Evolutionary conservation across 1,140 invertebrate species (phyloP).

Genomic region (Solenopsis invicta): DNA sequence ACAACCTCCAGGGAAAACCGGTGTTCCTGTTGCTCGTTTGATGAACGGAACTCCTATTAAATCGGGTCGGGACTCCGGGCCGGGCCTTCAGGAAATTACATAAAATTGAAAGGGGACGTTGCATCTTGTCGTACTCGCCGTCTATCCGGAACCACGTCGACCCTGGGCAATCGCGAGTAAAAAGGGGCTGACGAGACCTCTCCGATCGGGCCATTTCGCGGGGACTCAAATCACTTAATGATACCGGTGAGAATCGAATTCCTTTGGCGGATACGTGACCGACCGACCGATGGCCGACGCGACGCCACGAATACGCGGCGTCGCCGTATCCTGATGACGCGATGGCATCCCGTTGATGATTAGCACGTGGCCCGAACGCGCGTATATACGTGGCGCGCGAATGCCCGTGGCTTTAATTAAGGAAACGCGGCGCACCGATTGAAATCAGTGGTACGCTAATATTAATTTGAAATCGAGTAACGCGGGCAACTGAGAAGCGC

Average conservation of each 20-base stretch:
- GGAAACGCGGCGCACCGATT: conserved; percentile 53
- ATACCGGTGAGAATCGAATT: conserved; percentile 66
- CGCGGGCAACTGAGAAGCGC: neutral
- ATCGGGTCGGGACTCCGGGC: conserved; percentile 72
- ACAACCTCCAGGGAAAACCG: conserved; percentile 52
- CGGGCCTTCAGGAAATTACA: conserved; percentile 76
- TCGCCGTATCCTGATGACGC: conserved; percentile 42
- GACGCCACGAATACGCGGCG: conserved; percentile 50
- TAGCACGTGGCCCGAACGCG: conserved; percentile 41
- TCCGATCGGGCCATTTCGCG: conserved; percentile 62
- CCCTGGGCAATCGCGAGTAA: conserved; percentile 36
- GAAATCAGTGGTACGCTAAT: neutral
- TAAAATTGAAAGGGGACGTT: conserved; percentile 78
- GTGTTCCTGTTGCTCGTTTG: conserved; percentile 74
- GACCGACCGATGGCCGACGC: conserved; percentile 14
- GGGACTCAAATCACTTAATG: conserved; percentile 63
- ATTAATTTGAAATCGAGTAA: conserved; percentile 25
- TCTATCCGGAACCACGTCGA: conserved; percentile 24
- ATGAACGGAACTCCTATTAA: conserved; percentile 78
- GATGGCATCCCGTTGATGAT: conserved; percentile 63
- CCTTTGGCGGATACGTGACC: neutral
- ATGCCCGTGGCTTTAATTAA: conserved; percentile 58
- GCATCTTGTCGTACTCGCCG: conserved; percentile 37
- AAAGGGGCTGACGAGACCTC: conserved; percentile 37
- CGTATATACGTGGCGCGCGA: conserved; percentile 28